Base-by-base conservation (phyloP, 2,888 invertebrate species). In the Danaus chrysippus region DNA sequence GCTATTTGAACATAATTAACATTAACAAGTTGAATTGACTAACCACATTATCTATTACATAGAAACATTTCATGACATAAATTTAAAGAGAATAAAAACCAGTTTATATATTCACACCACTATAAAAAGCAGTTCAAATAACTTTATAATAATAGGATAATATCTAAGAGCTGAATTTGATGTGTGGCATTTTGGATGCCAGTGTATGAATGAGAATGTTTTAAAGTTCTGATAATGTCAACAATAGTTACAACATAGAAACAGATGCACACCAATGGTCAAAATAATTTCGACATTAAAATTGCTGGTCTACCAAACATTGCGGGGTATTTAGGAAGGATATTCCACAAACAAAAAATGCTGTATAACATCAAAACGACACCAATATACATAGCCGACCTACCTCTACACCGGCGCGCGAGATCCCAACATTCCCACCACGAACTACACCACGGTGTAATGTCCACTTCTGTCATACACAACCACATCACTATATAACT, bases 381-480 rank as follows among this genome's bases (percentile, higher is more conserved):
- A 76, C 75, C 73, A 68, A 71, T 73, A 61, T 41, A 60, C 58
- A 64, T 52, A 68, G 46, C 46, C 46, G 58, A 91, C 91, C 87
- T 91, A 93, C 93, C 93, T 93, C 84, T 68, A 84, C 86, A 75
- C 87, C 85, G 76, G 87, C 86, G 72, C 86, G 86, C 71, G 91
- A 76, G 73, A 89, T 86, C 77, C 88, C 91, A 77, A 88, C 82
- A 74, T 90, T 87, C 84, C 92, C 93, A 87, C 94, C 94, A 86
- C 95, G 94, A 80, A 94, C 93, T 84, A 95, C 94, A 91, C 95
- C 95, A 82, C 94, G 94, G 89, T 95, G 94, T 91, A 94, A 92
- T 89, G 94, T 94, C 95, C 95, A 95, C 93, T 94, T 95, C 95
- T 95, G 94, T 82, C 79, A 81, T 82, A 79, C 77, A 5, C 23